A percentile compares a stretch with the other conserved stretches of the same genome.
Evolutionary conservation across 2,113 vertebrate species (phyloP).

Genomic region (Rhizomys pruinosus): DNA sequence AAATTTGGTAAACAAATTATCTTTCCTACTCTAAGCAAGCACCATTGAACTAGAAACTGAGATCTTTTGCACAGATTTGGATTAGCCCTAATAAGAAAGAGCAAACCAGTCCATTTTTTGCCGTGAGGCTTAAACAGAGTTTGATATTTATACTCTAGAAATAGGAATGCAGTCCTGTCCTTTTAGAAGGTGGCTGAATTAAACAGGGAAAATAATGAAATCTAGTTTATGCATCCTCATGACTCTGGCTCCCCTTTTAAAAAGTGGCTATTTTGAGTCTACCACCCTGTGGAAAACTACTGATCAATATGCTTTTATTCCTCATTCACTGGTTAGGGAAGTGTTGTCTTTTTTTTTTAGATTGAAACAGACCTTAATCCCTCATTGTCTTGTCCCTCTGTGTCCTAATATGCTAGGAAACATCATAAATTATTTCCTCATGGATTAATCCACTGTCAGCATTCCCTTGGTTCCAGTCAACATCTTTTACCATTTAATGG

Average conservation of each 20-base stretch:
- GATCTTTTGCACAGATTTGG: conserved; percentile 1
- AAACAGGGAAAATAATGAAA: conserved; percentile 43
- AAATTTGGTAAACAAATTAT: not conserved
- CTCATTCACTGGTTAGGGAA: not conserved
- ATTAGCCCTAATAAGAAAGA: conserved; percentile 19
- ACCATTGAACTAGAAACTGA: not conserved
- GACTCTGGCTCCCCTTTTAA: not conserved
- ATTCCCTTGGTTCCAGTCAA: not conserved
- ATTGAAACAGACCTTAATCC: not conserved
- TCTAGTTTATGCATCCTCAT: not conserved
- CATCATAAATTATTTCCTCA: not conserved
- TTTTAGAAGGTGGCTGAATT: conserved; percentile 48
- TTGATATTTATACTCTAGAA: conserved; percentile 27
- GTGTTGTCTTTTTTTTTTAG: not conserved
- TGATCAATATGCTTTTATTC: not conserved
- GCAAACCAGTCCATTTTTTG: not conserved
- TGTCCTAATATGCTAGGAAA: not conserved
- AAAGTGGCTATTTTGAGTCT: not conserved
- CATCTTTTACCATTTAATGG: not conserved
- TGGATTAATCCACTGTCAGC: not conserved
- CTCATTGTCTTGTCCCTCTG: not conserved
- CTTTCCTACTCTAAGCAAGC: not conserved
- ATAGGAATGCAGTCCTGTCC: not conserved
- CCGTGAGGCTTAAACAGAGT: conserved; percentile 22
- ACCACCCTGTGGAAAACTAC: not conserved